A percentile compares a stretch with the other conserved stretches of the same genome.
Evolutionary conservation across 2,113 vertebrate species (phyloP).

Genomic region (Cisticola juncidis): DNA sequence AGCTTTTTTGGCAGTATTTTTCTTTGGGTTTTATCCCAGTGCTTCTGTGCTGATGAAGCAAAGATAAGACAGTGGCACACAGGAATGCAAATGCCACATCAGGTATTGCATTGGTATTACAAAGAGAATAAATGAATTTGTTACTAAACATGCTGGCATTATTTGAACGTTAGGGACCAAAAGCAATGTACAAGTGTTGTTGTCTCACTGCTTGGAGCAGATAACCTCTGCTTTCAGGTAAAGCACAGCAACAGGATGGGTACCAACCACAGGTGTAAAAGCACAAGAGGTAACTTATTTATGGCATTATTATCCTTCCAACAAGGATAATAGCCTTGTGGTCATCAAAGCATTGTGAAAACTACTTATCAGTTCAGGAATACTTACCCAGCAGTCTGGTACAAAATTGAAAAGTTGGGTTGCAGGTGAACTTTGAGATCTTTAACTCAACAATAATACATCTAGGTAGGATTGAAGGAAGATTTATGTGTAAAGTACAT

Average conservation of each 20-base stretch:
- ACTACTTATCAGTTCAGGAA: background rate
- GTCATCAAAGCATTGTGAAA: background rate
- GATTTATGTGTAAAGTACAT: background rate
- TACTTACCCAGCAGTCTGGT: background rate
- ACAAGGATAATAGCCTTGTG: background rate
- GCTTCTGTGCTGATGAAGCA: background rate
- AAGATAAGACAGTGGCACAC: background rate
- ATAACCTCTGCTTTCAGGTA: background rate
- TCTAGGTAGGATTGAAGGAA: background rate
- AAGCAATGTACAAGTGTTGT: background rate
- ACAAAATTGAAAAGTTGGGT: background rate
- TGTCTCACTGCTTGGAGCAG: background rate
- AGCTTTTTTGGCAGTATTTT: background rate
- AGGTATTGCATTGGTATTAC: background rate
- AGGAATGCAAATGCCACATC: background rate
- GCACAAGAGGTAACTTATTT: background rate
- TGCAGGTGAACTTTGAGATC: background rate
- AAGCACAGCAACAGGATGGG: background rate
- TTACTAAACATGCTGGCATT: background rate
- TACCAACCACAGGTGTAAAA: background rate
- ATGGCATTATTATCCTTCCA: background rate
- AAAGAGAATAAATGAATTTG: background rate
- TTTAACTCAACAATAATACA: background rate
- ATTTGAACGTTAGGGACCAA: background rate
- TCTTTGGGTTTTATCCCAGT: background rate